Base-by-base conservation (phyloP, 2,113 vertebrate genomes). In the Hippopotamus amphibius region DNA sequence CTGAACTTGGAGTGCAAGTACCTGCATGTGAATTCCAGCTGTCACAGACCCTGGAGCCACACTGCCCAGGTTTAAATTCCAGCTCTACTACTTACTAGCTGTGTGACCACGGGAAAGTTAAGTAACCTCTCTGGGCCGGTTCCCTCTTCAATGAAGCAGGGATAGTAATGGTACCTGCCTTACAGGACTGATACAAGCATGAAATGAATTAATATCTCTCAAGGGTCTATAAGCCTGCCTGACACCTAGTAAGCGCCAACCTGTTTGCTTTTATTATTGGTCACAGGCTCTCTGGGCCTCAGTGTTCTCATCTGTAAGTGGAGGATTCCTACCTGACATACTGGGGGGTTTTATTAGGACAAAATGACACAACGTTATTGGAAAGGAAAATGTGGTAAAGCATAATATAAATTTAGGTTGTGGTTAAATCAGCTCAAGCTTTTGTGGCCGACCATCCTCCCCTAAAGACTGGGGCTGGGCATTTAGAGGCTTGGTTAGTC, bases 401-500 rank as follows among this genome's bases (percentile, higher is more conserved):
- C 21, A 74, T 72, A 74, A 85, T 79, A 91, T 93, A 77, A 85
- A 95, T 83, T 91, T 88, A 91, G 43, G 43, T 80, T 96, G 85
- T 90, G 50, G 96, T 95, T 83, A 97, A 97, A 89, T 95, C 66
- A 50, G 71, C 30, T 88, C 41, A 93, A 89, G 63, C 19, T 72
- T 88, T 93, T 68, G 92, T 96, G 85, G 76, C 79, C 28, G 2
- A 82, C 10, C 7, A 30, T 94, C 77, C 28, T 93, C 33, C 74
- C 43, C 90, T 61, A 89, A 97, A 97, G 93, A 84, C 55, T 33
- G 41, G 8, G 14, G 66, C 86, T 95, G 74, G 86, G 72, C 87
- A 93, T 82, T 95, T 88, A 95, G 91, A 91, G 55, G 63, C 81
- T 97, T 85, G 55, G 76, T 97, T 96, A 95, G 95, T 88, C 86